Conservation (phyloP, 2,113 vertebrate genomes). For the Muscicapa adusta region DNA sequence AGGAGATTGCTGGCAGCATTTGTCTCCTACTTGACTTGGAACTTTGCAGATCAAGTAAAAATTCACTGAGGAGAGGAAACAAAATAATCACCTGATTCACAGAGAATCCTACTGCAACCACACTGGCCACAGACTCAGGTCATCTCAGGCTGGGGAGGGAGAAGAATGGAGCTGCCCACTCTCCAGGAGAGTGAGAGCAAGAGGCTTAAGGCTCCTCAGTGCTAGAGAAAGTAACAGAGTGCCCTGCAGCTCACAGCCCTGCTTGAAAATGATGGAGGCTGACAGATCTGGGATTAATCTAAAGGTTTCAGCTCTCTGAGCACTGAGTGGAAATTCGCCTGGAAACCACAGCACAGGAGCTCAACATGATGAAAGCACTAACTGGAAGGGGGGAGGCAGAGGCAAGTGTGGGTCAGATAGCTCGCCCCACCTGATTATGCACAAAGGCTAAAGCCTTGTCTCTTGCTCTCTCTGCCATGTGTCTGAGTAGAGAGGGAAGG, state of each 20-base stretch:
- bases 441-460: not conserved
- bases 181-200: constrained; percentile 10
- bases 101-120: not conserved
- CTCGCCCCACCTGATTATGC: not conserved
- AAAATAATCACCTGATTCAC: not conserved
- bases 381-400: not conserved
- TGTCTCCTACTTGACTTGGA: not conserved
- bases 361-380: constrained; percentile 12
- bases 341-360: constrained; percentile 42
- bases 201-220: constrained; percentile 10
- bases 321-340: constrained; percentile 65
- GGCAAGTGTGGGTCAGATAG: not conserved
- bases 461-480: not conserved
- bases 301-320: constrained; percentile 64
- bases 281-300: constrained; percentile 70
- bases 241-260: constrained; percentile 28
- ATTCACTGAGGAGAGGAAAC: not conserved
- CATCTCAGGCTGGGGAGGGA: constrained; percentile 19
- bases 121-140: not conserved
- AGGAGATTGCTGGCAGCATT: not conserved
- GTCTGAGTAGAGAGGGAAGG: not conserved
- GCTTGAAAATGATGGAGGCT: constrained; percentile 58
- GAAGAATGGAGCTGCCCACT: not conserved
- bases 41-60: not conserved
- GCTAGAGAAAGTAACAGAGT: not conserved